These are phyloP conservation scores for Sanderia malayensis DNA, from an alignment of 30 jellyfish, hydroid and myxozoan species.

Conservation along the genomic window DNA sequence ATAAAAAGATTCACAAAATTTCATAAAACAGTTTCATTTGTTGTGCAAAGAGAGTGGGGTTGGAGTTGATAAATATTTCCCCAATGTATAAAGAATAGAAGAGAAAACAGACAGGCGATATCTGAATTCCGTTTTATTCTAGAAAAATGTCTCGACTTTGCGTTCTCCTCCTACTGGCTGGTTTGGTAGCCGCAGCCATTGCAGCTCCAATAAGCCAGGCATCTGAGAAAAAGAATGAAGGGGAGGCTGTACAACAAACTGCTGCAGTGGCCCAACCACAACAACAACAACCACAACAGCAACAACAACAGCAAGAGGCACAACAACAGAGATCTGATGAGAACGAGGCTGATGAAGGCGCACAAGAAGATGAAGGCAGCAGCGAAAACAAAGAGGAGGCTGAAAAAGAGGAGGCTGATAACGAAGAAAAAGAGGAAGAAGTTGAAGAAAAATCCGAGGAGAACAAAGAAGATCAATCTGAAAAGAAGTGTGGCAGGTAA, in stretches of 20 bases:
- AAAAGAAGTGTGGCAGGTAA: constrained; percentile 7
- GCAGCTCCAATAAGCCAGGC: not conserved
- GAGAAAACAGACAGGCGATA: too few species aligned
- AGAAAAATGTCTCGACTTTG: not conserved
- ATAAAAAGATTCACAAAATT: too few species aligned
- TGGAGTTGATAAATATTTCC: too few species aligned
- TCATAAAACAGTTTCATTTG: too few species aligned
- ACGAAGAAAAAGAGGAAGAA: not conserved
- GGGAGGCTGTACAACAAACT: too few species aligned
- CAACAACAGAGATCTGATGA: too few species aligned
- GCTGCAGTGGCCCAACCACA: not conserved
- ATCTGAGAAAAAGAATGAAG: not conserved
- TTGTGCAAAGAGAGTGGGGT: too few species aligned
- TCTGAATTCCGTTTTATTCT: too few species aligned
- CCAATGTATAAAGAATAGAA: too few species aligned
- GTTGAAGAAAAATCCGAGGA: not conserved
- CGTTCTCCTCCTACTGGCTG: not conserved
- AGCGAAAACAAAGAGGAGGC: not conserved
- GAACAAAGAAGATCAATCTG: not conserved
- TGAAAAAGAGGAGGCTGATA: not conserved
- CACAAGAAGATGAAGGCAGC: not conserved
- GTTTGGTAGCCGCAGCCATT: not conserved
- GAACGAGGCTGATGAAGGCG: not conserved
- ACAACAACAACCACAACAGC: too few species aligned
- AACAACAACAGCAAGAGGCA: not conserved